Conservation (phyloP, 1,140 invertebrate species). For the Planococcus citri region DNA sequence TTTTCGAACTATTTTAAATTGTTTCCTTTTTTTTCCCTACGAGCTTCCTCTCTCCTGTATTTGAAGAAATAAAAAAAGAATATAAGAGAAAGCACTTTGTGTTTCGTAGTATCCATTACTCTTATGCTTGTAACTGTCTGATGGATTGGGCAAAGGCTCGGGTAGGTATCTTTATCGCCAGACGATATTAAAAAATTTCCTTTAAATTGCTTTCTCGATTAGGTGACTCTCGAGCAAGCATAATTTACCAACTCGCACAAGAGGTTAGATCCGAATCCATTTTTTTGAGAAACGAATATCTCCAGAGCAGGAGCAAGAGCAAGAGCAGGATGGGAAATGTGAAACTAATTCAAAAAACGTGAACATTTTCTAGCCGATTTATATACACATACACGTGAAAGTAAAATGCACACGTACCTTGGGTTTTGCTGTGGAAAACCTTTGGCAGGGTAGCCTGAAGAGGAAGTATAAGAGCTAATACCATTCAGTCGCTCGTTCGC, state of each 20-base stretch:
- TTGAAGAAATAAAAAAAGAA: too few species aligned
- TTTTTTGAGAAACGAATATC: too few species aligned
- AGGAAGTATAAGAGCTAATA: neutral
- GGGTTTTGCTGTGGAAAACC: neutral
- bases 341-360: constrained; percentile 7
- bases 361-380: neutral
- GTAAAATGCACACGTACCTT: neutral
- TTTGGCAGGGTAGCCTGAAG: neutral
- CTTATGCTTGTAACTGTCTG: neutral
- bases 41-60: too few species aligned
- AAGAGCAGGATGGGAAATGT: neutral
- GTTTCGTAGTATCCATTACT: neutral
- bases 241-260: too few species aligned
- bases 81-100: too few species aligned
- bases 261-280: too few species aligned
- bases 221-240: too few species aligned
- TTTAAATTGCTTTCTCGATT: too few species aligned
- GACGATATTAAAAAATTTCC: too few species aligned
- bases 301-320: too few species aligned
- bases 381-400: neutral
- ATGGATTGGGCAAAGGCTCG: too few species aligned
- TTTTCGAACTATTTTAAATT: neutral
- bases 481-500: neutral
- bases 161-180: too few species aligned
- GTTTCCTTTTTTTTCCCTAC: neutral